Evolutionary conservation across 2,113 vertebrate species (phyloP).

Genomic region (Barnardius zonarius): DNA sequence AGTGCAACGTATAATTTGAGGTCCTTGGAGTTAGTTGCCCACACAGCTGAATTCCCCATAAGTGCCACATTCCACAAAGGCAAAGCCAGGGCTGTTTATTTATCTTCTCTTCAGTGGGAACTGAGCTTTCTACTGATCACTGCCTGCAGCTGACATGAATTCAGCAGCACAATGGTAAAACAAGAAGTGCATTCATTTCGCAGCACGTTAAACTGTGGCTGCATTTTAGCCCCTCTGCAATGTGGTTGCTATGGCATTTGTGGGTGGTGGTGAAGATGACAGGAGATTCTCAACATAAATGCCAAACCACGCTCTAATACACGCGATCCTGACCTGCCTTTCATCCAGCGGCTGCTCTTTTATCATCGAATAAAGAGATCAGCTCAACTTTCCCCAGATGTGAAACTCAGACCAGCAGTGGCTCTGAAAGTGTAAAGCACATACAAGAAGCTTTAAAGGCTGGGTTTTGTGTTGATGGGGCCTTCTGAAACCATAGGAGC

Average conservation of each 20-base stretch:
- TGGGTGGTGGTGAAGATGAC: conserved; percentile 22
- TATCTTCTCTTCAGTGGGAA: conserved; percentile 7
- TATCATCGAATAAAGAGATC: not conserved
- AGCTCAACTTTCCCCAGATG: conserved; percentile 22
- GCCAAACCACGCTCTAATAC: conserved; percentile 33
- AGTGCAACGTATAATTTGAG: not conserved
- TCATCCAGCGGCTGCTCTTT: conserved; percentile 46
- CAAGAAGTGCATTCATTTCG: conserved; percentile 51
- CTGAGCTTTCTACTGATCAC: not conserved
- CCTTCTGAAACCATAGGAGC: not conserved
- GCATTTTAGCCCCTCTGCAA: not conserved
- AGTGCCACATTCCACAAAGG: not conserved
- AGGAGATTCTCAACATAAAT: conserved; percentile 53
- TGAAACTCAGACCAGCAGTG: conserved; percentile 4
- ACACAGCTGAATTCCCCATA: not conserved
- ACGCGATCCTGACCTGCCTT: conserved; percentile 24
- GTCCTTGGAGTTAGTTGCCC: not conserved
- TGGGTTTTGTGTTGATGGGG: not conserved
- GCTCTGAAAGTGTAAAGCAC: not conserved
- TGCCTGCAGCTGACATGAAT: conserved; percentile 33
- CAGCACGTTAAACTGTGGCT: not conserved
- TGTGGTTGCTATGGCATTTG: conserved; percentile 50
- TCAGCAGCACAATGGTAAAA: conserved; percentile 32
- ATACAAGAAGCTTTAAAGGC: not conserved
- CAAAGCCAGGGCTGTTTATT: conserved; percentile 20